These are phyloP conservation scores for Anguilla megastoma DNA, from an alignment of 2,797 vertebrate genomes.

Conservation along the genomic window DNA sequence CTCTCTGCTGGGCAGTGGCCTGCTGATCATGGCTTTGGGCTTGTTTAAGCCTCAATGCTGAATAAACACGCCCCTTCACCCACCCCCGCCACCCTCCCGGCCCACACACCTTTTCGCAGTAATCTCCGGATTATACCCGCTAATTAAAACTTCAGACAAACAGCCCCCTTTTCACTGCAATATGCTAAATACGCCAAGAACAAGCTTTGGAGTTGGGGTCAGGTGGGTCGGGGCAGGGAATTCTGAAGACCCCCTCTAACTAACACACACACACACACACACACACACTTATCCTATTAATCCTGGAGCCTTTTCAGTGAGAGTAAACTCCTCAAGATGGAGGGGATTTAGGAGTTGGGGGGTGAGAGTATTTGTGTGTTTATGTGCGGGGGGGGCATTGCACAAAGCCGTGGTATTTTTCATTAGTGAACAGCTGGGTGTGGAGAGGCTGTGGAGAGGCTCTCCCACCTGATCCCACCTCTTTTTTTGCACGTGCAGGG, in stretches of 20 bases:
- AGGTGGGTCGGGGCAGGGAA: neutral
- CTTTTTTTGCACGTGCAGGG: slow-evolving; percentile 61
- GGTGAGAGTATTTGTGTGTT: no score
- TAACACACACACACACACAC: slow-evolving; percentile 12
- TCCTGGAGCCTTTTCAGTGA: slow-evolving; percentile 69
- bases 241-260: slow-evolving; percentile 17
- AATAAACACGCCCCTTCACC: slow-evolving; percentile 41
- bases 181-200: slow-evolving; percentile 37
- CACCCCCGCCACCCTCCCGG: neutral
- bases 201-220: slow-evolving; percentile 2
- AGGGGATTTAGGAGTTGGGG: slow-evolving; percentile 56
- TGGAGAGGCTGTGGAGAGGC: slow-evolving; percentile 61
- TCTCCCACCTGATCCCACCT: slow-evolving; percentile 64
- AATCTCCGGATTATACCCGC: slow-evolving; percentile 86
- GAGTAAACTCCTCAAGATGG: slow-evolving; percentile 71
- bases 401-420: slow-evolving; percentile 76
- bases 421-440: slow-evolving; percentile 81
- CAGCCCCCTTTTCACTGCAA: slow-evolving; percentile 77
- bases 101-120: slow-evolving; percentile 62
- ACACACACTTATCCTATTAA: slow-evolving; percentile 28
- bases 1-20: slow-evolving; percentile 17
- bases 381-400: slow-evolving; percentile 37
- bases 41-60: slow-evolving; percentile 65
- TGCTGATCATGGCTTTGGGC: slow-evolving; percentile 59
- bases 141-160: slow-evolving; percentile 95